Evolutionary conservation across 2,888 invertebrate species (phyloP), one percentile per base, ranked within the genome.

Genomic region (Epistrophe eligans): DNA sequence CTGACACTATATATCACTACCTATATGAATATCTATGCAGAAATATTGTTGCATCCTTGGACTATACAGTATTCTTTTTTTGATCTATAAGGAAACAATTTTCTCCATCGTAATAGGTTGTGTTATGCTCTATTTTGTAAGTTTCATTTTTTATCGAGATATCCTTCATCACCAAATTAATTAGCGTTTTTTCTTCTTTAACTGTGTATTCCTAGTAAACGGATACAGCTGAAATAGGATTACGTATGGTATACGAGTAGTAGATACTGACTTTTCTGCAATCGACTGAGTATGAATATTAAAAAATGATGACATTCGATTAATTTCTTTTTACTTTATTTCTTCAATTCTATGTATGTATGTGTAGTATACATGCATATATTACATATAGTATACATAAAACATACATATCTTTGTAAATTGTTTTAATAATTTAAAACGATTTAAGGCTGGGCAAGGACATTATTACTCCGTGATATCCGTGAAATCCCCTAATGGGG

Each of bases 91-190:
- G 66, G 80, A 76, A 76, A 60, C 76, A 80, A 84, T 76, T 80
- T 79, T 62, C 70, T 79, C 74, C 43, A 50, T 50, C 50, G 55
- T 55, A 43, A 70, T 70, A 28, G 79, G 38, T 48, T 70, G 58
- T 60, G 43, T 58, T 60, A 43, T 66, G 73, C 28, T 84, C 32
- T 70, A 48, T 64, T 60, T 83, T 70, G 40, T 50, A 17, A 38
- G 11, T 35, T 67, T 50, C 48, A 52, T 28, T 57, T 64, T 70
- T 57, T 38, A 48, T n/a, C 19, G 58, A 52, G 17, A 52, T 64
- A 70, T 82, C 32, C 64, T 72, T 62, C 62, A 79, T 79, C 79
- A 74, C 62, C 73, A 64, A 79, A 67, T 83, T 83, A 79, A 83
- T 83, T 79, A 83, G 79, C 73, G 73, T 62, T 73, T 72, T 48